Conservation (phyloP, 2,797 vertebrate genomes). For the Manis javanica region DNA sequence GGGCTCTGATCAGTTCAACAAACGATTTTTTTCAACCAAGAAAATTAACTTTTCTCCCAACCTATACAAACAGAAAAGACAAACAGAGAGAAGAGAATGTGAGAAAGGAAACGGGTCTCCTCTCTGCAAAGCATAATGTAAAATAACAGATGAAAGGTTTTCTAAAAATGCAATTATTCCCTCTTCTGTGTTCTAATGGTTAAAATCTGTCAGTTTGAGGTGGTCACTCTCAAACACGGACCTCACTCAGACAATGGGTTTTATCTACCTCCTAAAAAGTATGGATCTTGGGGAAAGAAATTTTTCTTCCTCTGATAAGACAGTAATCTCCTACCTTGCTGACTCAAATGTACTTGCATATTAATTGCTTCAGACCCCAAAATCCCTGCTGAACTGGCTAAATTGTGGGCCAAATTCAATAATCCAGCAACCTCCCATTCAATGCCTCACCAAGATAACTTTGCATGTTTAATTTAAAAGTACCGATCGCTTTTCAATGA, state of each 20-base stretch:
- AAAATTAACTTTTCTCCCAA: conserved; percentile 44
- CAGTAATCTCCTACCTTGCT: conserved; percentile 61
- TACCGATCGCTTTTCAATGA: conserved; percentile 83
- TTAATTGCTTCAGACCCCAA: conserved; percentile 77
- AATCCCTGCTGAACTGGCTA: conserved; percentile 81
- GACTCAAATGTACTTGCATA: conserved; percentile 69
- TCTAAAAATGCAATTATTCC: neutral
- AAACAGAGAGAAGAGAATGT: neutral
- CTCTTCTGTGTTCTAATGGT: neutral
- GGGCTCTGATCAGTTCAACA: neutral
- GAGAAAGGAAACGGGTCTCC: neutral
- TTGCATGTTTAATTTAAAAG: conserved; percentile 84
- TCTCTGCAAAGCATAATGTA: neutral
- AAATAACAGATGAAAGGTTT: neutral
- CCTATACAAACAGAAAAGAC: neutral
- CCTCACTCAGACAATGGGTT: conserved; percentile 57
- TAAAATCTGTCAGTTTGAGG: conserved; percentile 43
- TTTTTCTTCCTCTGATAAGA: conserved; percentile 65
- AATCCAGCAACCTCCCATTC: conserved; percentile 78
- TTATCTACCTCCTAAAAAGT: conserved; percentile 58
- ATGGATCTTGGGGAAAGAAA: neutral
- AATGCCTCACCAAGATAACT: conserved; percentile 84
- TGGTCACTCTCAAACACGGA: conserved; percentile 32
- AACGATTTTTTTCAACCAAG: conserved; percentile 28
- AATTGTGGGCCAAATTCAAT: conserved; percentile 83